Conservation (phyloP, 2,888 invertebrate genomes). For the Lamellibrachia satsuma region DNA sequence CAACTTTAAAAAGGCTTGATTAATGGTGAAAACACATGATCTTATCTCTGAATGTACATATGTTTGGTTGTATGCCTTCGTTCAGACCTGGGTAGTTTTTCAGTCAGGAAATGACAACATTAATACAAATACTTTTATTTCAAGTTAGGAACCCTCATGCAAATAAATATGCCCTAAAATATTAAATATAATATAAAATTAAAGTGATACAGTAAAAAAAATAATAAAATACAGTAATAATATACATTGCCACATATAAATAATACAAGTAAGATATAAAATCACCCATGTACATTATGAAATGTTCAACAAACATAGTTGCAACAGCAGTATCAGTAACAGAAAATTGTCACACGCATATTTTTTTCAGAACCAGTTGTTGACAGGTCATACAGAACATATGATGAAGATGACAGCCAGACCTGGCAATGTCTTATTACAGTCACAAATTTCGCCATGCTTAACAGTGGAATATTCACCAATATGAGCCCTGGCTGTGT, state of each 20-base stretch:
- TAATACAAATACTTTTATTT: background rate
- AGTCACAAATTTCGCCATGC: background rate
- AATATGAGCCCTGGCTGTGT: background rate
- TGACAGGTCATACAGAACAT: background rate
- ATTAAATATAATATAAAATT: background rate
- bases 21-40: background rate
- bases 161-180: background rate
- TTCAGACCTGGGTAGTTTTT: background rate
- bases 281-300: background rate
- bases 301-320: background rate
- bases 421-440: slow-evolving; percentile 5
- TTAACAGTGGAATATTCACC: background rate
- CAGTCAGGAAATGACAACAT: background rate
- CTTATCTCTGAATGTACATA: background rate
- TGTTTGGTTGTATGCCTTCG: background rate
- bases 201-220: background rate
- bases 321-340: background rate
- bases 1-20: background rate
- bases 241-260: background rate
- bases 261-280: background rate
- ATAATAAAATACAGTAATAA: no score
- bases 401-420: background rate
- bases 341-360: background rate
- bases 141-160: background rate
- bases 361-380: background rate